phyloP scores from a whole-genome alignment of 92 coral and sea anemone genomes.

The Actinostola sp. region DNA sequence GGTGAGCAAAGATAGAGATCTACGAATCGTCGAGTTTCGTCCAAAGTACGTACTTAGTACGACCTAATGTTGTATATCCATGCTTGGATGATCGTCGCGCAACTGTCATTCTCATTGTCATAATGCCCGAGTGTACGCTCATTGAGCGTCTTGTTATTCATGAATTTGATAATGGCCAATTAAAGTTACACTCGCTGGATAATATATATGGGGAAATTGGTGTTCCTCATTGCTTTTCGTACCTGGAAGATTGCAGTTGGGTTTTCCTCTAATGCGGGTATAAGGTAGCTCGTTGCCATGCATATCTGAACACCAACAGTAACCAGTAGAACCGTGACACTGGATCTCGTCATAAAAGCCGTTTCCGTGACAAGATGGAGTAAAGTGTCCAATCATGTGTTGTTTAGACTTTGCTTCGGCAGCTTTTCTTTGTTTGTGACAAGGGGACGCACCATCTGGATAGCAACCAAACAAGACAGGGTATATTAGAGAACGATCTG shows the following conservation, averaged over 20 bases:
- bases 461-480: not conserved
- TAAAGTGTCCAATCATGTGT: constrained; percentile 27
- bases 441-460: constrained; percentile 13
- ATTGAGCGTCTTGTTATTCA: no score
- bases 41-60: no score
- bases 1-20: no score
- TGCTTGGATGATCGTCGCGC: no score
- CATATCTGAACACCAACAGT: constrained; percentile 58
- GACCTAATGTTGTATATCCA: no score
- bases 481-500: no score
- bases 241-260: constrained; percentile 50
- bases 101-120: no score
- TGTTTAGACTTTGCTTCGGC: not conserved
- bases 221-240: not conserved
- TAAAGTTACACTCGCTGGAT: no score
- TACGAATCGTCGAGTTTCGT: no score
- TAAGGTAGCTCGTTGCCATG: constrained; percentile 43
- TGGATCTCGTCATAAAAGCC: constrained; percentile 50
- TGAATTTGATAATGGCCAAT: no score
- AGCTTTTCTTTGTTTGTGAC: not conserved
- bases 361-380: constrained; percentile 42
- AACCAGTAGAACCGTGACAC: constrained; percentile 62
- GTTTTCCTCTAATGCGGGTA: constrained; percentile 52
- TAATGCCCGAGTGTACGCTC: no score
- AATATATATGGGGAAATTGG: no score